Conservation (phyloP, 2,797 vertebrate genomes). For the Emydoidea blandingii region DNA sequence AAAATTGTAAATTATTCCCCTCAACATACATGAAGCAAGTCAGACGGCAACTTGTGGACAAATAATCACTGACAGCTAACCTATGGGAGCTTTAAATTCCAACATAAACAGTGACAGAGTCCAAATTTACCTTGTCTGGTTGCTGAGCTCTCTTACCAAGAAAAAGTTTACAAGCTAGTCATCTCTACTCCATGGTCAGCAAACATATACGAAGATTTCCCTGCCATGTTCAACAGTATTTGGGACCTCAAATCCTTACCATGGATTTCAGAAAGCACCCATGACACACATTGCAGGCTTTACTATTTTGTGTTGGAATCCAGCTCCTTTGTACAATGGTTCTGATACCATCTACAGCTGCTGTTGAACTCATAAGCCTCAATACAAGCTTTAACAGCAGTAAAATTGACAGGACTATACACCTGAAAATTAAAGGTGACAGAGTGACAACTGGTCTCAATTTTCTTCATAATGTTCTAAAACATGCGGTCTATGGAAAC, state of each 20-base stretch:
- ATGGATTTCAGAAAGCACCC: background rate
- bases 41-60: background rate
- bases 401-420: background rate
- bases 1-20: too few relatives aligned
- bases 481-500: background rate
- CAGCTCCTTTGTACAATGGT: background rate
- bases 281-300: background rate
- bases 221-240: background rate
- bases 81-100: background rate
- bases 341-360: background rate
- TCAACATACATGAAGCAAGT: background rate
- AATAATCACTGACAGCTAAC: background rate
- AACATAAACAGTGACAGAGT: background rate
- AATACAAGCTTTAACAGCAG: background rate
- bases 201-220: background rate
- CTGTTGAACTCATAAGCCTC: background rate
- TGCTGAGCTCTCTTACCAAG: background rate
- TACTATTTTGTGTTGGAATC: background rate
- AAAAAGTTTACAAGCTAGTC: background rate
- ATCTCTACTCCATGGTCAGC: background rate
- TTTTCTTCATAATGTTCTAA: background rate
- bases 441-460: background rate
- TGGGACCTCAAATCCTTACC: background rate
- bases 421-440: background rate
- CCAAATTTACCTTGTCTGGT: background rate